These are phyloP conservation scores for Nerophis ophidion DNA, from an alignment of 2,113 vertebrate genomes.

Conservation along the genomic window DNA sequence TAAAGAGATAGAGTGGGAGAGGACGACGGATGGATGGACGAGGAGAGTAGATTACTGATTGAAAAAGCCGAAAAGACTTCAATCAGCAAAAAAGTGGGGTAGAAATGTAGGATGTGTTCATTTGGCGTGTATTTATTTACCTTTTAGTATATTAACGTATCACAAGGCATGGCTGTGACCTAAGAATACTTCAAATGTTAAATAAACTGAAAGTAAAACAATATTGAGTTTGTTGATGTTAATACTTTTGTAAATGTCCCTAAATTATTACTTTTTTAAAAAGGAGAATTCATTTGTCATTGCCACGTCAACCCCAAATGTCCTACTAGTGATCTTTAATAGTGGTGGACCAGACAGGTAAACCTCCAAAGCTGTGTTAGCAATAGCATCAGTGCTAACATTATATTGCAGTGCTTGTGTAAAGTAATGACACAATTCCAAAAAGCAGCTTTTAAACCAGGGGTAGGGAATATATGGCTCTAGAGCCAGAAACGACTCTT, in stretches of 20 bases:
- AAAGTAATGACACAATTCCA: too few species aligned
- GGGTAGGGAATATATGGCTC: too few species aligned
- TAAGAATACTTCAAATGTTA: too few species aligned
- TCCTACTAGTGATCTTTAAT: background rate
- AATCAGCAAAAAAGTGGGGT: constrained; percentile 15
- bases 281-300: background rate
- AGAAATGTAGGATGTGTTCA: constrained; percentile 10
- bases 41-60: constrained; percentile 34
- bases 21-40: constrained; percentile 3
- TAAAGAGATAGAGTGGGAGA: constrained; percentile 29
- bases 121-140: too few species aligned
- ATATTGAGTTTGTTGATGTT: background rate
- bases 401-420: too few species aligned
- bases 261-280: background rate
- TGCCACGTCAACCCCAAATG: background rate
- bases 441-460: too few species aligned
- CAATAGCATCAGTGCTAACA: background rate
- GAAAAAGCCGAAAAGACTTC: constrained; percentile 3
- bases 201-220: background rate
- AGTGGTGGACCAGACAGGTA: background rate
- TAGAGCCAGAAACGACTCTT: too few species aligned
- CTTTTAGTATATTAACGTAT: too few species aligned
- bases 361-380: background rate
- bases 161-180: background rate
- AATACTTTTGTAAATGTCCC: background rate